Conservation (phyloP, 2,888 invertebrate genomes). For the Panzeria rudis region DNA sequence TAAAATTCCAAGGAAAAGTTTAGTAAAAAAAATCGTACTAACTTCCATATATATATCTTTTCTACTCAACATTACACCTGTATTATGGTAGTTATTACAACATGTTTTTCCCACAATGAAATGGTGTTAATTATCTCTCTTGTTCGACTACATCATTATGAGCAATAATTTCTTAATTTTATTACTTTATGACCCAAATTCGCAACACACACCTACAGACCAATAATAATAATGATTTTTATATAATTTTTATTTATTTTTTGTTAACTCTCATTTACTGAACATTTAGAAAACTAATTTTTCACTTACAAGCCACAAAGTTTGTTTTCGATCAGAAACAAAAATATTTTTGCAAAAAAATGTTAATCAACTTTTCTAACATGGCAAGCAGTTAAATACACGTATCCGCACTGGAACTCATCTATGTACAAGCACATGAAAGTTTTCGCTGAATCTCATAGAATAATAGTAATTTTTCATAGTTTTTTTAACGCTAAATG, state of each 20-base stretch:
- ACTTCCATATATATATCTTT: not conserved
- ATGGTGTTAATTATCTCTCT: conserved; percentile 41
- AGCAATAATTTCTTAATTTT: conserved; percentile 21
- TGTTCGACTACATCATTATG: conserved; percentile 5
- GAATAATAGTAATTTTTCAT: conserved; percentile 46
- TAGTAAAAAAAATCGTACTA: not conserved
- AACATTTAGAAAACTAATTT: conserved; percentile 62
- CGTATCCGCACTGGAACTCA: not conserved
- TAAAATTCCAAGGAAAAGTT: not conserved
- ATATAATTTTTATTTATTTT: not conserved
- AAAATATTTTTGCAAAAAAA: conserved; percentile 22
- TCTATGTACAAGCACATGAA: not conserved
- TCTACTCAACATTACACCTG: too few relatives aligned
- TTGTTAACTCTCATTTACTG: conserved; percentile 6
- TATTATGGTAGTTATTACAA: not conserved
- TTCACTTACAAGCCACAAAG: conserved; percentile 54
- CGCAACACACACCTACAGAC: conserved; percentile 22
- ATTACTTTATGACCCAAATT: conserved; percentile 44
- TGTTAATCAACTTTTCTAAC: conserved; percentile 42
- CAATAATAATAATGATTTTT: conserved; percentile 28
- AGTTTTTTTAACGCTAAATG: conserved; percentile 27
- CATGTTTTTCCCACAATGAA: not conserved
- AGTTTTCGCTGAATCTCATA: conserved; percentile 10
- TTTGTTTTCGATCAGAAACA: conserved; percentile 52
- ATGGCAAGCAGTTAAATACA: conserved; percentile 15